These are phyloP conservation scores for Barbus barbus DNA, from an alignment of 2,113 vertebrate genomes.

Conservation along the genomic window DNA sequence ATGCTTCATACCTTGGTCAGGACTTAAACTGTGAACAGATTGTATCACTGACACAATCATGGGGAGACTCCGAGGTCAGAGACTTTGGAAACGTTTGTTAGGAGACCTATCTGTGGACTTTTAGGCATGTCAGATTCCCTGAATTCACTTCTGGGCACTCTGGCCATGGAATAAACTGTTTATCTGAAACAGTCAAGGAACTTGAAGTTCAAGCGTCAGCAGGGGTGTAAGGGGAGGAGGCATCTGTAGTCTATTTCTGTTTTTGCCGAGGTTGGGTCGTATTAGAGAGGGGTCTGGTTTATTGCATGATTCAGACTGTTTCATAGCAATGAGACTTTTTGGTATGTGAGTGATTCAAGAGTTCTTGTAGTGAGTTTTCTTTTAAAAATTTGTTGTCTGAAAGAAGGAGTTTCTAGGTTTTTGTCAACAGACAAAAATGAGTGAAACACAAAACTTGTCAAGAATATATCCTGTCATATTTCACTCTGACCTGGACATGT, in stretches of 20 bases:
- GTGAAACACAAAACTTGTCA: not conserved
- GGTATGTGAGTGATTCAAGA: not conserved
- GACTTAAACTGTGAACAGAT: conserved; percentile 39
- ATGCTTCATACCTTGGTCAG: conserved; percentile 47
- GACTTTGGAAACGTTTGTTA: conserved; percentile 9
- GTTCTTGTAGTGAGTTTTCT: not conserved
- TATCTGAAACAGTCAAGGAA: conserved; percentile 63
- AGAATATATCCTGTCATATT: not conserved
- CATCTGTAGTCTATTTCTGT: conserved; percentile 61
- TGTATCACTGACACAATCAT: conserved; percentile 37
- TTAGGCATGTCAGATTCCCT: conserved; percentile 54
- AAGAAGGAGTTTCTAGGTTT: not conserved
- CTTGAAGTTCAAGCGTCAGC: conserved; percentile 52
- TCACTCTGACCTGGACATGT: not conserved
- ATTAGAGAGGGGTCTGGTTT: conserved; percentile 31
- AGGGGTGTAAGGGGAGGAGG: conserved; percentile 33
- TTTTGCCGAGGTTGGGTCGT: conserved; percentile 16
- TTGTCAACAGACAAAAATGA: not conserved
- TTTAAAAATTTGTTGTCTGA: not conserved
- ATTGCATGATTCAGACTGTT: conserved; percentile 44
- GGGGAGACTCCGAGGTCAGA: conserved; percentile 31
- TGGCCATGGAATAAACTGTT: conserved; percentile 60
- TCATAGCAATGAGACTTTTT: conserved; percentile 11
- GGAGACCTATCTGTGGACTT: conserved; percentile 50
- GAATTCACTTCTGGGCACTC: conserved; percentile 47